Percentiles rank a stretch among this genome's conserved stretches.
Evolutionary conservation across 2,797 vertebrate genomes (phyloP).

Genomic region (Lutjanus argentimaculatus): DNA sequence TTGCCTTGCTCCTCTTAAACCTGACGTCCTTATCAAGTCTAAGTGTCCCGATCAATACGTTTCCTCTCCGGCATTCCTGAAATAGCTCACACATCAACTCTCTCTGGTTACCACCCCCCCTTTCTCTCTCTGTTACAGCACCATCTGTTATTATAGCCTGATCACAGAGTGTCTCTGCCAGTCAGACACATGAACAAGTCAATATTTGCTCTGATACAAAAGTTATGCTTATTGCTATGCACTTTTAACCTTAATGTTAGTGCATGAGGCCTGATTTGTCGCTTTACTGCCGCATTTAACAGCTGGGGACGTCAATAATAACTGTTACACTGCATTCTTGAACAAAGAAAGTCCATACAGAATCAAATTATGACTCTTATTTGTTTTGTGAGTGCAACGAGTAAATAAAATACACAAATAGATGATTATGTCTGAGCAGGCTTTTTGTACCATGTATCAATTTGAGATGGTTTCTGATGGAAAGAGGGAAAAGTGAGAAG

Average conservation of each 20-base stretch:
- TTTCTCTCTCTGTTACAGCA: constrained; percentile 56
- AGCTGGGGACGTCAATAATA: constrained; percentile 38
- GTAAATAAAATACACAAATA: constrained; percentile 34
- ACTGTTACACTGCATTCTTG: constrained; percentile 39
- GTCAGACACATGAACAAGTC: constrained; percentile 68
- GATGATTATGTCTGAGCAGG: constrained; percentile 11
- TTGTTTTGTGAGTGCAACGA: constrained; percentile 33
- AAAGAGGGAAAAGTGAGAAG: neutral
- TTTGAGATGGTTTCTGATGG: constrained; percentile 29
- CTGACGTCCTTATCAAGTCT: constrained; percentile 86
- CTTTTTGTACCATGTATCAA: constrained; percentile 21
- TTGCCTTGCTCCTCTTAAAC: constrained; percentile 89
- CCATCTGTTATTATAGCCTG: constrained; percentile 74
- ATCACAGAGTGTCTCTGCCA: constrained; percentile 63
- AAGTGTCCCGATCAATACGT: constrained; percentile 85
- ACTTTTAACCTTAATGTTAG: constrained; percentile 58
- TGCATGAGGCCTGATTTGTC: constrained; percentile 50
- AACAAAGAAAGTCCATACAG: constrained; percentile 20
- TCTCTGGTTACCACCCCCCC: constrained; percentile 22
- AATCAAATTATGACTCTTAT: constrained; percentile 27
- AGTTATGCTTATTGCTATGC: constrained; percentile 61
- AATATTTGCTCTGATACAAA: constrained; percentile 73
- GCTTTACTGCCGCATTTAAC: constrained; percentile 32
- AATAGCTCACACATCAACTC: constrained; percentile 74
- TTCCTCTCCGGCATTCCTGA: constrained; percentile 82